These are phyloP conservation scores for Drosophila teissieri DNA, from an alignment of 1,140 invertebrate species.

Conservation along the genomic window DNA sequence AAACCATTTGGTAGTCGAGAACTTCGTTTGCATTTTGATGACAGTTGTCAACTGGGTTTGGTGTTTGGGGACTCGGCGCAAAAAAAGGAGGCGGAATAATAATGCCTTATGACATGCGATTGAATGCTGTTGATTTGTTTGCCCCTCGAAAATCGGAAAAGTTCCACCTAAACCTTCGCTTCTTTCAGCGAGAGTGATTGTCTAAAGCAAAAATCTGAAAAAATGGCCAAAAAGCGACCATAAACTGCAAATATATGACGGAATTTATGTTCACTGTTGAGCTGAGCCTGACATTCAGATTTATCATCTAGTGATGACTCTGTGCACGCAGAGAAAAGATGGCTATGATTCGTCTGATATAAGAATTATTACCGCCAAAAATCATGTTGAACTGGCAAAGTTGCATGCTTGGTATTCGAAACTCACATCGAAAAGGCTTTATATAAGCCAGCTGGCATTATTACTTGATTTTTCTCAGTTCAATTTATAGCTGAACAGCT, in stretches of 20 bases:
- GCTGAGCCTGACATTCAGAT: conserved; percentile 36
- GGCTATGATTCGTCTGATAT: not conserved
- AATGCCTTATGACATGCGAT: conserved; percentile 82
- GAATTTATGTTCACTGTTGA: conserved; percentile 52
- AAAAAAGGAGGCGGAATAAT: conserved; percentile 23
- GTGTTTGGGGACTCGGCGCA: conserved; percentile 8
- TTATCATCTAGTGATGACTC: conserved; percentile 35
- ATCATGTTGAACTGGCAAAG: too few species aligned
- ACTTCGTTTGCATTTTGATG: conserved; percentile 83
- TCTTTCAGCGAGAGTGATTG: conserved; percentile 51
- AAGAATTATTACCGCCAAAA: too few species aligned
- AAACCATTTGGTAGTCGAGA: conserved; percentile 59
- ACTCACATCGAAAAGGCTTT: too few species aligned
- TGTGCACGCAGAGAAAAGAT: not conserved
- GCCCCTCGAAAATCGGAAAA: conserved; percentile 12
- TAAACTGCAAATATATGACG: conserved; percentile 14
- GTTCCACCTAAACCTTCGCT: conserved; percentile 26
- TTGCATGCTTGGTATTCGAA: too few species aligned
- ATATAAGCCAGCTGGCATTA: too few species aligned
- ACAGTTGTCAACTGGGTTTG: conserved; percentile 49
- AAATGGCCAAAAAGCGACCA: not conserved
- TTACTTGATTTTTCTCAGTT: not conserved
- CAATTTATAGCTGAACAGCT: not conserved
- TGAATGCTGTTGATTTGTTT: conserved; percentile 77
- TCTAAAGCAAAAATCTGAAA: conserved; percentile 48